Conservation (phyloP, 2,797 vertebrate species). For the Craterocephalus amniculus region DNA sequence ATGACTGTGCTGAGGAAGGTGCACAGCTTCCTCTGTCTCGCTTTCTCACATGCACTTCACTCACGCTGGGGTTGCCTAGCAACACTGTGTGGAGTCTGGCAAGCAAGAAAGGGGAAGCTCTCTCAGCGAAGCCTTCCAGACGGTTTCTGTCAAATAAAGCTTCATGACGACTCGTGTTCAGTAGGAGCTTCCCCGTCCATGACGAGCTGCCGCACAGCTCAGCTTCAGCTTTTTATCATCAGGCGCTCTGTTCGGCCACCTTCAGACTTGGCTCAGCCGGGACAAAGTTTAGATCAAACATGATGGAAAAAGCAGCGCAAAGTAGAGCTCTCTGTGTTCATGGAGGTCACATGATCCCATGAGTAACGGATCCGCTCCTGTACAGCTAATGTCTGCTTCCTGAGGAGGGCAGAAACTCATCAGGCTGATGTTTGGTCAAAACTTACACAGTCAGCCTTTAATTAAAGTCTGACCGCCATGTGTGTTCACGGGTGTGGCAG, state of each 20-base stretch:
- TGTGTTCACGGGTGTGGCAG: too few species aligned
- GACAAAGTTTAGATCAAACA: too few species aligned
- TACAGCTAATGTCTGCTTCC: too few species aligned
- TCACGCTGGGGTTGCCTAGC: constrained; percentile 78
- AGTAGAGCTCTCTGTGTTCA: too few species aligned
- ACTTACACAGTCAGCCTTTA: too few species aligned
- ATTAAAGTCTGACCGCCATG: too few species aligned
- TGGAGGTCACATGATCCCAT: too few species aligned
- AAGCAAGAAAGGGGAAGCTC: constrained; percentile 65
- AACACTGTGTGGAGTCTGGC: constrained; percentile 75
- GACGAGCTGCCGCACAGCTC: neutral
- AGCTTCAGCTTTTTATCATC: neutral
- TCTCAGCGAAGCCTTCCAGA: constrained; percentile 44
- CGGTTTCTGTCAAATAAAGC: constrained; percentile 51
- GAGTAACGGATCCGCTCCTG: too few species aligned
- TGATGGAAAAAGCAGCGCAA: too few species aligned
- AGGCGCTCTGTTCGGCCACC: neutral
- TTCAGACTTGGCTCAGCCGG: too few species aligned
- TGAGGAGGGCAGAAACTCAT: too few species aligned
- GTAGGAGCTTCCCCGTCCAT: neutral
- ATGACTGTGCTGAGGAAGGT: constrained; percentile 66
- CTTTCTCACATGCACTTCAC: constrained; percentile 17
- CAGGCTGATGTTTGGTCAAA: too few species aligned
- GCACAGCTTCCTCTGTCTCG: constrained; percentile 35
- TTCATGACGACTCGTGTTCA: constrained; percentile 37